A percentile compares a stretch with the other conserved stretches of the same genome.
phyloP scores from a whole-genome alignment of 2,797 vertebrate genomes.

The Amblyraja radiata region DNA sequence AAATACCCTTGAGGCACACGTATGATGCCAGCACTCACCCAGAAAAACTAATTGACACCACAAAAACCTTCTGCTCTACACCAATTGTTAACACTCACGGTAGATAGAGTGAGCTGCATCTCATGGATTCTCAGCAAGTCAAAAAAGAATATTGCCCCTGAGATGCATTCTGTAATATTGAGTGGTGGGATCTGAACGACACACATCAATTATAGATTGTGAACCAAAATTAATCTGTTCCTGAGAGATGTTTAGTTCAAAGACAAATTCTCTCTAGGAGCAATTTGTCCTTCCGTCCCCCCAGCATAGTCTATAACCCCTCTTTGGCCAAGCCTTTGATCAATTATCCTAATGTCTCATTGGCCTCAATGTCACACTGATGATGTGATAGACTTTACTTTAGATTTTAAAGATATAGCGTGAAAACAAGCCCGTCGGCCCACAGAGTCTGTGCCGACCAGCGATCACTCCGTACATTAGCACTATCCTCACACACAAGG shows the following conservation, averaged over 20 bases:
- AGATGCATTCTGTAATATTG: neutral
- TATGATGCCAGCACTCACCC: neutral
- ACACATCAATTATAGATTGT: neutral
- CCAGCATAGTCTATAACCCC: no score
- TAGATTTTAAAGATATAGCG: no score
- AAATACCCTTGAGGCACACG: neutral
- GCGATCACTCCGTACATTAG: no score
- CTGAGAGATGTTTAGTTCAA: neutral
- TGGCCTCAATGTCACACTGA: no score
- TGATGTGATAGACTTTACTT: no score
- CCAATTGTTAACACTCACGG: neutral
- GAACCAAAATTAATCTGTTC: neutral
- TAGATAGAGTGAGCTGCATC: neutral
- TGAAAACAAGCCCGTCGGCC: no score
- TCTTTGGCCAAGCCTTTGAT: no score
- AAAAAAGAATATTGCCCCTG: neutral
- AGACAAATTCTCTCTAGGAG: neutral
- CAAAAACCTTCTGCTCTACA: neutral
- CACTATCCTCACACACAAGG: no score
- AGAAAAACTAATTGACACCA: neutral
- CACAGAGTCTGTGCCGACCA: no score
- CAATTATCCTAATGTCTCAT: no score
- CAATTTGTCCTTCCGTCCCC: no score
- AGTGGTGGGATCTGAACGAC: neutral
- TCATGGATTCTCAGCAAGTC: neutral